Percentiles rank a stretch among this genome's conserved stretches.
phyloP scores from a whole-genome alignment of 1,140 invertebrate species.

The Ips nitidus region DNA sequence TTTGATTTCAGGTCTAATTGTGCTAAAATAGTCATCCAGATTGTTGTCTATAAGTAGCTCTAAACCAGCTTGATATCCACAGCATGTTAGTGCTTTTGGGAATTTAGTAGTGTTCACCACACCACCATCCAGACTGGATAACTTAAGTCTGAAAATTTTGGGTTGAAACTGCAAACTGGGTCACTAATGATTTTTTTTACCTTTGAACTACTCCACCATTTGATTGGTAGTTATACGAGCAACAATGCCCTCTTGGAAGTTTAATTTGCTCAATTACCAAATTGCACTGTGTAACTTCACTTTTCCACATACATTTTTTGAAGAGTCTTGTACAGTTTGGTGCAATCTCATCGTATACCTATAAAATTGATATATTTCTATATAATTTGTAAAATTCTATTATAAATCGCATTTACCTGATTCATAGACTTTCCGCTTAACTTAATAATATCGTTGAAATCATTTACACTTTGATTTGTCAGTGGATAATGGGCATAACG shows the following conservation, averaged over 20 bases:
- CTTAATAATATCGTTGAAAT: too few species aligned
- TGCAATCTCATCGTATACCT: constrained; percentile 46
- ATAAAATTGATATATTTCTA: constrained; percentile 28
- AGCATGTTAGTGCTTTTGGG: constrained; percentile 55
- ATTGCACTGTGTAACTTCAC: constrained; percentile 58
- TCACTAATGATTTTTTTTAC: too few species aligned
- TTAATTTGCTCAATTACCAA: constrained; percentile 60
- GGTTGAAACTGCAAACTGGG: too few species aligned
- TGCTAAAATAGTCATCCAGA: constrained; percentile 23
- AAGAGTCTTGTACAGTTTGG: constrained; percentile 60
- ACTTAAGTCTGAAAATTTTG: not conserved
- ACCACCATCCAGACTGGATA: not conserved
- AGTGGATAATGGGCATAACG: too few species aligned
- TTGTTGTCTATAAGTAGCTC: constrained; percentile 57
- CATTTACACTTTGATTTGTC: too few species aligned
- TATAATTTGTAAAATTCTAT: too few species aligned
- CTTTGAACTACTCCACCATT: too few species aligned
- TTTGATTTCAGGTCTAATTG: not conserved
- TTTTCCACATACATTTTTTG: constrained; percentile 66
- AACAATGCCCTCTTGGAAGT: constrained; percentile 61
- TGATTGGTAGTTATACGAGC: constrained; percentile 63
- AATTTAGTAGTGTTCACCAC: constrained; percentile 11
- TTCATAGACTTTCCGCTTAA: too few species aligned
- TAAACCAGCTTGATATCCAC: constrained; percentile 65
- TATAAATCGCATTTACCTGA: too few species aligned